Conservation (phyloP, 2,797 vertebrate genomes). For the Iguana delicatissima region DNA sequence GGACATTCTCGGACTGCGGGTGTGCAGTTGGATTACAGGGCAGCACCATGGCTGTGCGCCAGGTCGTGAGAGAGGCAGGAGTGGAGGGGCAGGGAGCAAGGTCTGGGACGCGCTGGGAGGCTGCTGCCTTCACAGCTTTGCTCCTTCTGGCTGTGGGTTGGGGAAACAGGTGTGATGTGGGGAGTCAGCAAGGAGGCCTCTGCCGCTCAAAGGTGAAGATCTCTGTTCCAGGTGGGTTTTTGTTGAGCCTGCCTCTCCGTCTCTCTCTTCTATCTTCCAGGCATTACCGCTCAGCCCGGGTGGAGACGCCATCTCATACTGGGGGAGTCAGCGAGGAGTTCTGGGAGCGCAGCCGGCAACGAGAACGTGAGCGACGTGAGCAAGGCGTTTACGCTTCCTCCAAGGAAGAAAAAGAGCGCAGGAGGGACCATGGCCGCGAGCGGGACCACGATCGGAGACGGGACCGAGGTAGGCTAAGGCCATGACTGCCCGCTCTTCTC, state of each 20-base stretch:
- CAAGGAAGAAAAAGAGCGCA: constrained; percentile 90
- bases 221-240: neutral
- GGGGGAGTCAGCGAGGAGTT: constrained; percentile 98
- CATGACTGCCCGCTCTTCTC: rapidly evolving
- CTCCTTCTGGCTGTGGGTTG: too few relatives aligned
- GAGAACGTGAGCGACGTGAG: constrained; percentile 92
- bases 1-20: too few relatives aligned
- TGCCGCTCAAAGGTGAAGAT: neutral
- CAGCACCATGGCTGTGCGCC: too few relatives aligned
- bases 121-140: rapidly evolving
- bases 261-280: constrained; percentile 68
- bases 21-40: too few relatives aligned
- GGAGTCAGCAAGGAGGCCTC: neutral
- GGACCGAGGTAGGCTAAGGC: constrained; percentile 78
- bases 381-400: constrained; percentile 96
- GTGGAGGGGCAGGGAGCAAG: too few relatives aligned
- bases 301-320: constrained; percentile 95
- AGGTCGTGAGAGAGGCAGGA: too few relatives aligned
- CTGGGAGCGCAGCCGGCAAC: constrained; percentile 89
- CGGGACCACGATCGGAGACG: constrained; percentile 83
- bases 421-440: constrained; percentile 78
- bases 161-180: neutral
- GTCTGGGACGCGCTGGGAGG: too few relatives aligned
- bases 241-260: neutral
- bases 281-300: constrained; percentile 92